These are phyloP conservation scores for Neomonachus schauinslandi DNA, from an alignment of 2,113 vertebrate genomes.

Conservation along the genomic window DNA sequence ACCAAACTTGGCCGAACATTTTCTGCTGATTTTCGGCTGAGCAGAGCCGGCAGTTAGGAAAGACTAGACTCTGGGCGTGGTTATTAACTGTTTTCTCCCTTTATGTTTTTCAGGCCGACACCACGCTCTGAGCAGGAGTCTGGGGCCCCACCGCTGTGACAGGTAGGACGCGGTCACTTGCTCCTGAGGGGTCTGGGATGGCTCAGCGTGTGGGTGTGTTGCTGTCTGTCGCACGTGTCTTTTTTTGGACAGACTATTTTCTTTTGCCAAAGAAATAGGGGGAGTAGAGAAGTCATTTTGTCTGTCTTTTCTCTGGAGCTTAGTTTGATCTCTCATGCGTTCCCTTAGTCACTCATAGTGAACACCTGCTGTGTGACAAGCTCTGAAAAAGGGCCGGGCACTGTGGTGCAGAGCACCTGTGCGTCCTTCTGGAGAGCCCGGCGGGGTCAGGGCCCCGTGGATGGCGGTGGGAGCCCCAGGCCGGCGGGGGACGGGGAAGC, in stretches of 20 bases:
- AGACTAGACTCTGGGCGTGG: neutral
- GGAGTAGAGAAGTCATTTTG: neutral
- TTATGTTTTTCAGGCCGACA: neutral
- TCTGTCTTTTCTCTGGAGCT: neutral
- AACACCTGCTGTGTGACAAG: neutral
- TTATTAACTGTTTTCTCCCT: neutral
- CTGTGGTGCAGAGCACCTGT: rapidly evolving
- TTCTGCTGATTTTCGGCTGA: neutral
- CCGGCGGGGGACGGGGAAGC: neutral
- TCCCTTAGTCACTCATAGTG: neutral
- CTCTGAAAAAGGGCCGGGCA: rapidly evolving
- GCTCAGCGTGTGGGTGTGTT: neutral
- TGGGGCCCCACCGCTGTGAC: rapidly evolving
- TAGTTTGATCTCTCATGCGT: neutral
- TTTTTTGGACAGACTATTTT: neutral
- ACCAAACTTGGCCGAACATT: neutral
- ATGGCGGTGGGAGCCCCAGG: rapidly evolving
- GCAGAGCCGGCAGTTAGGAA: neutral
- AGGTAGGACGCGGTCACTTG: neutral
- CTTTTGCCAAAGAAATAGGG: neutral
- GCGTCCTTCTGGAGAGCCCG: neutral
- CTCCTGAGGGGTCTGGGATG: rapidly evolving
- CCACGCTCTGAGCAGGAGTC: neutral
- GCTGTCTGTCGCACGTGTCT: neutral
- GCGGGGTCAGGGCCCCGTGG: neutral